These are phyloP conservation scores for Calameuta pallipes DNA, from an alignment of 2,888 invertebrate species.

Conservation along the genomic window DNA sequence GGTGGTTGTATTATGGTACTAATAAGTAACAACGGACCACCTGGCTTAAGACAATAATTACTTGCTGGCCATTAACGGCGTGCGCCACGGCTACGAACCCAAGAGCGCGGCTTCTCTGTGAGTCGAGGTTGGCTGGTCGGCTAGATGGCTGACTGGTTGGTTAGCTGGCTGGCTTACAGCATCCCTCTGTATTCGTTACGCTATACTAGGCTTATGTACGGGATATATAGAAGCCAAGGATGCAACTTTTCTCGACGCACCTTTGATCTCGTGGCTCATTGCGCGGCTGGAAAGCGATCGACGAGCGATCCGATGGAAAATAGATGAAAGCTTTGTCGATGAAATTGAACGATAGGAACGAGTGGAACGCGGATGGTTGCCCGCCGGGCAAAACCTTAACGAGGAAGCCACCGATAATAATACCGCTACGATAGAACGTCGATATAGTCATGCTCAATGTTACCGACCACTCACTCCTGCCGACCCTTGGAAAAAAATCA, in stretches of 20 bases:
- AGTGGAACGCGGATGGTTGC: background rate
- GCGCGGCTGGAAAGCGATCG: constrained; percentile 2
- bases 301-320: background rate
- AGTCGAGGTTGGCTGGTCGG: background rate
- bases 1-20: constrained; percentile 34
- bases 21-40: constrained; percentile 57
- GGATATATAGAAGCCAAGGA: background rate
- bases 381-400: background rate
- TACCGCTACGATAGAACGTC: background rate
- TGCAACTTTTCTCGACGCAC: constrained; percentile 5
- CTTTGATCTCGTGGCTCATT: constrained; percentile 5
- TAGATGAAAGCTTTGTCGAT: background rate
- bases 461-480: background rate
- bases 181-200: background rate
- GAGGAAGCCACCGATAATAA: background rate
- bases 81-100: constrained; percentile 32
- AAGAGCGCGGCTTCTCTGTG: constrained; percentile 32
- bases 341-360: background rate
- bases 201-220: background rate
- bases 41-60: constrained; percentile 59
- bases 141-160: background rate
- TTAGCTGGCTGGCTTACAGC: background rate
- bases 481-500: background rate
- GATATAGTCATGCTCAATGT: background rate
- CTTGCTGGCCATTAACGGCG: constrained; percentile 54